These are phyloP conservation scores for Battus philenor DNA, from an alignment of 1,140 invertebrate species.

Conservation along the genomic window DNA sequence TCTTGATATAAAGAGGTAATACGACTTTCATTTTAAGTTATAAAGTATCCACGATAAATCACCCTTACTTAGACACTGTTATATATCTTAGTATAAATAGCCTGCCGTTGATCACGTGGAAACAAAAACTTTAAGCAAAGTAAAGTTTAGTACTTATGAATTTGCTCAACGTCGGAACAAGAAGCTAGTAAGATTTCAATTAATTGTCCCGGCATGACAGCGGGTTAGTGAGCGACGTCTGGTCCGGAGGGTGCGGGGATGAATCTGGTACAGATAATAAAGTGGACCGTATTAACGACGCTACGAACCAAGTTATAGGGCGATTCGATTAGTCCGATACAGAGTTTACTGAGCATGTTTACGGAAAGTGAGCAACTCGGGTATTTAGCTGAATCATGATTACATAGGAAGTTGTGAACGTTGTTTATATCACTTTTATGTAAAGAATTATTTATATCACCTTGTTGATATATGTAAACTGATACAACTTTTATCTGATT, in stretches of 20 bases:
- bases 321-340: conserved; percentile 62
- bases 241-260: conserved; percentile 30
- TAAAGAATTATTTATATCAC: too few species aligned
- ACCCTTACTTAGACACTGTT: too few species aligned
- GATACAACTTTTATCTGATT: too few species aligned
- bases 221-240: conserved; percentile 42
- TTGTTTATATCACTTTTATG: too few species aligned
- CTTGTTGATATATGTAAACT: too few species aligned
- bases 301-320: conserved; percentile 51
- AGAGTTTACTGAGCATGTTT: conserved; percentile 53
- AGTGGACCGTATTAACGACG: conserved; percentile 58
- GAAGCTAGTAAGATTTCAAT: conserved; percentile 37
- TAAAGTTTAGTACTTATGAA: conserved; percentile 9
- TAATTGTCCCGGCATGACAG: conserved; percentile 38
- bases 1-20: too few species aligned
- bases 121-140: conserved; percentile 3
- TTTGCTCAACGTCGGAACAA: neutral
- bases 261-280: conserved; percentile 62
- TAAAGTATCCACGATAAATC: too few species aligned
- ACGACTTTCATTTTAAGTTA: too few species aligned
- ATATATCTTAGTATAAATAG: too few species aligned
- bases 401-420: too few species aligned
- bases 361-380: conserved; percentile 44
- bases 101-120: too few species aligned
- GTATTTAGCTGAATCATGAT: conserved; percentile 33